Evolutionary conservation across 92 coral and sea anemone genomes (phyloP), one percentile per base, ranked within the genome.

Genomic region (Bergia puertoricense): DNA sequence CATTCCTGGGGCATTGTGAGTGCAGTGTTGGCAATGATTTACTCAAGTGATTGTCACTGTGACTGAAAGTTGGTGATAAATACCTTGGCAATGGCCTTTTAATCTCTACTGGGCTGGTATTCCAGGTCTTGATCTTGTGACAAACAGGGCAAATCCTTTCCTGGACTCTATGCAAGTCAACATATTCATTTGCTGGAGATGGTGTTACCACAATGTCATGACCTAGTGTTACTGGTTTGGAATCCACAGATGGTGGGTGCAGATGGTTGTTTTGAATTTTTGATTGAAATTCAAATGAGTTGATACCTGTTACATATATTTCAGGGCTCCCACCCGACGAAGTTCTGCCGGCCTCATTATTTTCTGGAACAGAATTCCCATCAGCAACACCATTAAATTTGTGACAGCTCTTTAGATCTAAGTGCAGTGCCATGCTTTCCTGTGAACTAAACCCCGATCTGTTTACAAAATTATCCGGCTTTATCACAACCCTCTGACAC

Each of bases 231-330:
- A 30, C 87, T 84, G 65, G 79, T 72, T 75, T 41, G 41, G 76
- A 8, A 23, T 66, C 66, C 62, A 23, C 78, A 30, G 78, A 7
- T 84, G 67, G 46, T 56, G 23, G 87, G 6, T 23, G 45, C 23
- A 72, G 79, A 83, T 71, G 79, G 23, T 69, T 83, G 87, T 71
- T 71, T 71, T 84, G 43, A 57, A 46, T 51, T 13, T 6, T 42
- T 84, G 68, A 84, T 6, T 82, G 86, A 43, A 82, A 41, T 67
- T 82, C 86, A 82, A 84, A 69, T 48, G 87, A n/a, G 20, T 10
- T 45, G 68, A 36, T 72, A 84, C 15, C 48, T 50, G 87, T 71
- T 84, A 69, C 14, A 4, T 15, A n/a, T 6, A 69, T 69, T 71
- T 69, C 43, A 20, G 87, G 77, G 43, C 87, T 84, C 15, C 66